Conservation (phyloP, 2,888 invertebrate species). For the Zaprionus bogoriensis region DNA sequence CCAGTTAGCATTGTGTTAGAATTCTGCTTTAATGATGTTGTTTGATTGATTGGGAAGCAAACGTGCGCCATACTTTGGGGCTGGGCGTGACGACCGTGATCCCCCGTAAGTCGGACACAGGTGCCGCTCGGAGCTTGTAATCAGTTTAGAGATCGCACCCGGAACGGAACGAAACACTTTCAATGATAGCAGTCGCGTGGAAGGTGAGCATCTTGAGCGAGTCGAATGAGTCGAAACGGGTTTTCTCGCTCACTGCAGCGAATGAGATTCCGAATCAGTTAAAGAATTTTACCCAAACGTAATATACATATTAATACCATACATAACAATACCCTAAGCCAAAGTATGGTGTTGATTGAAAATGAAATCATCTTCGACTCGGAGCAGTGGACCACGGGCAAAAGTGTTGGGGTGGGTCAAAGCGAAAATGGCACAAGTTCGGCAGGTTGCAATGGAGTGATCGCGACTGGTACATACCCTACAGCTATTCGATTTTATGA, state of each 20-base stretch:
- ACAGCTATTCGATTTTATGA: no score
- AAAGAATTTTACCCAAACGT: slow-evolving; percentile 10
- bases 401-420: not conserved
- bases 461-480: not conserved
- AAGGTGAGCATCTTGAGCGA: slow-evolving; percentile 58
- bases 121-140: slow-evolving; percentile 27
- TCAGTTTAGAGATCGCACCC: slow-evolving; percentile 32
- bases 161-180: slow-evolving; percentile 46
- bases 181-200: slow-evolving; percentile 62
- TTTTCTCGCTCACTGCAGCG: slow-evolving; percentile 36
- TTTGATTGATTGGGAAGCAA: not conserved
- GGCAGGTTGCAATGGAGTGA: not conserved
- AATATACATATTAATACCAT: not conserved
- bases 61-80: not conserved
- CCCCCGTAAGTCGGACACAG: slow-evolving; percentile 43
- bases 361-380: not conserved
- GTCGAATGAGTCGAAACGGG: slow-evolving; percentile 40
- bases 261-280: slow-evolving; percentile 12
- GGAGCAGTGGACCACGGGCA: not conserved
- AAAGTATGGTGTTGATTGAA: not conserved
- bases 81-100: slow-evolving; percentile 52
- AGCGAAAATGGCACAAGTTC: not conserved
- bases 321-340: no score
- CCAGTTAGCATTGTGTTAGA: slow-evolving; percentile 8
- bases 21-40: slow-evolving; percentile 31